Percentiles rank a stretch among this genome's conserved stretches.
phyloP scores from a whole-genome alignment of 2,113 vertebrate species.

The Tor tambroides region DNA sequence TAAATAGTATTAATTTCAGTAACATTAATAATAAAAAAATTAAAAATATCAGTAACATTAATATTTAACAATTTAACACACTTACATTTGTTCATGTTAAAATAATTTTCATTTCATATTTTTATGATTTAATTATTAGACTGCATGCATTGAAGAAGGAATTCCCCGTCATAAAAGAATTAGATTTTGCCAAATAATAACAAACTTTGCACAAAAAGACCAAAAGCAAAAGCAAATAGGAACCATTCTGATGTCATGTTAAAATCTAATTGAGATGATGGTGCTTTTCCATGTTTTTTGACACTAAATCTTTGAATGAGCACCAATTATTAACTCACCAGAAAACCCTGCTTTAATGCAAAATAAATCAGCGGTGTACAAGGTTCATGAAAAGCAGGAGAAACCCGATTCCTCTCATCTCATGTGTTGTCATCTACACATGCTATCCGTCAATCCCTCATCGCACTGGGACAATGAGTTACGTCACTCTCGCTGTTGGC shows the following conservation, averaged over 20 bases:
- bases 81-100: too few relatives aligned
- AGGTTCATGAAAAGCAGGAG: neutral
- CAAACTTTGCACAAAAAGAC: neutral
- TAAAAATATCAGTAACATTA: too few relatives aligned
- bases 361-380: neutral
- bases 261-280: too few relatives aligned
- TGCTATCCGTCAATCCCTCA: conserved; percentile 6
- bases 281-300: too few relatives aligned
- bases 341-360: neutral
- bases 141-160: neutral
- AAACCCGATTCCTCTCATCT: neutral
- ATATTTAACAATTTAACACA: too few relatives aligned
- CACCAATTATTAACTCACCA: neutral
- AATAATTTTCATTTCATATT: neutral
- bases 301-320: too few relatives aligned
- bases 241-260: too few relatives aligned
- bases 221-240: neutral
- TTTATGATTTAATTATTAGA: neutral
- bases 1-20: too few relatives aligned
- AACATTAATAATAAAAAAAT: too few relatives aligned
- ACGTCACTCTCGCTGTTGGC: neutral
- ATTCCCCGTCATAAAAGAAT: neutral
- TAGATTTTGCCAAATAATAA: too few relatives aligned
- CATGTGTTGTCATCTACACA: neutral
- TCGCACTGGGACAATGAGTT: neutral